Percentiles rank a stretch among this genome's conserved stretches.
Evolutionary conservation across 2,888 invertebrate genomes (phyloP).

Genomic region (Volucella zonaria): DNA sequence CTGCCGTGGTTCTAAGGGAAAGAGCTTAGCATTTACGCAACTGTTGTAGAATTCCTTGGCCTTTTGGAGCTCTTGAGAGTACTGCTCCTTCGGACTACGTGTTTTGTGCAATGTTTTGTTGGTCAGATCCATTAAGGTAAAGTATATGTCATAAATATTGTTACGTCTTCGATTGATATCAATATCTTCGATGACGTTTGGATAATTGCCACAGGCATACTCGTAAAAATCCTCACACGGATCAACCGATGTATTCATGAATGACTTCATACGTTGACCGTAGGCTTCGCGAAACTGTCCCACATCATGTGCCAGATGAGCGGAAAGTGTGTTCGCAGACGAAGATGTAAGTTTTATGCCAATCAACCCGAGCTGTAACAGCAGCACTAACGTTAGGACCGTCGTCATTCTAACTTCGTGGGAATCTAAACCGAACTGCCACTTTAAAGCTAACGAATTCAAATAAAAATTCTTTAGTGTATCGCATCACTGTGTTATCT

Average conservation of each 20-base stretch:
- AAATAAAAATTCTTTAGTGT: constrained; percentile 21
- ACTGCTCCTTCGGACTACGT: constrained; percentile 69
- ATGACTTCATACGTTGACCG: constrained; percentile 77
- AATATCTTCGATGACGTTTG: constrained; percentile 75
- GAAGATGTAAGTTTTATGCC: not conserved
- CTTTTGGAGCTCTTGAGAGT: constrained; percentile 76
- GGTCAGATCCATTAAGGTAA: constrained; percentile 74
- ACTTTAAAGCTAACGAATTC: constrained; percentile 24
- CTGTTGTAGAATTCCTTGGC: constrained; percentile 78
- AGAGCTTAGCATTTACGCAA: constrained; percentile 77
- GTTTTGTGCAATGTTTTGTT: constrained; percentile 75
- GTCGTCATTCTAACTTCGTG: constrained; percentile 36
- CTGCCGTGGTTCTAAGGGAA: constrained; percentile 76
- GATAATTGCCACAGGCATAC: constrained; percentile 80
- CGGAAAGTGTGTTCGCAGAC: constrained; percentile 69
- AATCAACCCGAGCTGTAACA: constrained; percentile 38
- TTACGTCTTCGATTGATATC: constrained; percentile 76
- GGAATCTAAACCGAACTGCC: constrained; percentile 28
- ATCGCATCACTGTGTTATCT: not conserved
- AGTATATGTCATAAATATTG: constrained; percentile 78
- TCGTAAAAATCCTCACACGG: constrained; percentile 81
- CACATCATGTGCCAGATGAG: constrained; percentile 39
- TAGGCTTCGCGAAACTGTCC: constrained; percentile 75
- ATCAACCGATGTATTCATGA: constrained; percentile 78
- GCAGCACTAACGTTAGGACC: not conserved